Base-by-base conservation (phyloP, 2,888 invertebrate genomes). In the Drosophila antonietae region DNA sequence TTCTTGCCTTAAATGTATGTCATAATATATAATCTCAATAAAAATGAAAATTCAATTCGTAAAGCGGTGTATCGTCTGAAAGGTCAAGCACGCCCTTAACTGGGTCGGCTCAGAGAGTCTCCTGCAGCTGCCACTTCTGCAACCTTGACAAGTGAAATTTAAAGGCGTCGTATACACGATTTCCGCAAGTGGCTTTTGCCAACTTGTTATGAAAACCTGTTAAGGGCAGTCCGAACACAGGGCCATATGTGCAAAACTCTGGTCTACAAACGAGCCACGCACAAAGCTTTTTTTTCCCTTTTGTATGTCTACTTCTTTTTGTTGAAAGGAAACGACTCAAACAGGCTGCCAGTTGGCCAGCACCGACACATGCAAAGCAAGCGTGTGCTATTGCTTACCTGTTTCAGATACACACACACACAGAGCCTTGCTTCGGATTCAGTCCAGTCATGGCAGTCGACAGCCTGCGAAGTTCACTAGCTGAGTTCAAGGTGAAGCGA, bases 121-220 rank as follows among this genome's bases (percentile, higher is more conserved):
- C 49, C 49, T 28, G 12, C 67, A 51, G 71, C 46, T 55, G 65
- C 55, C 60, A 58, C 57, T 76, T 70, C 76, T 51, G 51, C 51
- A 88, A 88, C 89, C 89, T 89, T 85, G 88, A 83, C 75, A 78
- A 85, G 89, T 75, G 86, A 84, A 88, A 85, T 88, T 86, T 59
- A 80, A 86, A 88, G 87, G 89, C 37, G 37, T 23, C 69, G 63
- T 65, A 70, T 78, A 86, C 88, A 83, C 88, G 83, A 88, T 89
- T 86, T 86, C 90, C 85, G 85, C 89, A 85, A 88, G 80, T 89
- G 89, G 83, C 75, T 83, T 73, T 79, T 87, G 76, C 88, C 70
- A 87, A 89, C 85, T 84, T 89, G 84, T 89, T 87, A 79, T 81
- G 82, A 73, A 89, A 84, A 89, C 83, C 83, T 79, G 89, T 83